Conservation (phyloP, 2,113 vertebrate species). For the Alethe castanea region DNA sequence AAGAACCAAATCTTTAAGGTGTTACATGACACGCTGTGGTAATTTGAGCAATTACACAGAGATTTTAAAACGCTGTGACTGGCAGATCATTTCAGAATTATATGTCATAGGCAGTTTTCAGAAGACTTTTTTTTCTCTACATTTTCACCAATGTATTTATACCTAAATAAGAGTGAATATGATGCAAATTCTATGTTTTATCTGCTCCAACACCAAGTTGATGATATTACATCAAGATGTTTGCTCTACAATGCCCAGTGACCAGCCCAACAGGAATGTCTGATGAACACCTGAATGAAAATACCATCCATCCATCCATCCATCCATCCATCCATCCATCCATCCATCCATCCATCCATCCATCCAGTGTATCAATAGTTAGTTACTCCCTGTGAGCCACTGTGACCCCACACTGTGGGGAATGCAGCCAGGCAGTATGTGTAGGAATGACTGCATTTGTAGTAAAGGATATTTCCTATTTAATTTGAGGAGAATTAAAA, state of each 20-base stretch:
- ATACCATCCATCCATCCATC: neutral
- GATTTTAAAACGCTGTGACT: neutral
- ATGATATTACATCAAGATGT: neutral
- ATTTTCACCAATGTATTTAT: neutral
- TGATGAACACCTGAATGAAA: neutral
- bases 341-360: neutral
- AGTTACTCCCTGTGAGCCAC: neutral
- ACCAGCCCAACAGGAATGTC: neutral
- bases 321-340: neutral
- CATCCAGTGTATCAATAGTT: rapidly evolving
- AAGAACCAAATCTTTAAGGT: neutral
- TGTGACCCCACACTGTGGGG: rapidly evolving
- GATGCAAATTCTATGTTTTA: neutral
- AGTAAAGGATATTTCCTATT: neutral
- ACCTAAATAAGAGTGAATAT: neutral
- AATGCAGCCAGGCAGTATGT: neutral
- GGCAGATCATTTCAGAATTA: neutral
- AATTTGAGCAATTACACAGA: neutral
- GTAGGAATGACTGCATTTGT: neutral
- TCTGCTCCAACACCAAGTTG: neutral
- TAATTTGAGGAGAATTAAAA: neutral
- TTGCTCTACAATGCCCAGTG: neutral
- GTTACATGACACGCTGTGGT: neutral
- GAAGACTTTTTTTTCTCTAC: neutral
- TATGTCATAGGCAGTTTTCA: neutral